These are phyloP conservation scores for Brachymystax lenok DNA, from an alignment of 2,797 vertebrate genomes.

Conservation along the genomic window DNA sequence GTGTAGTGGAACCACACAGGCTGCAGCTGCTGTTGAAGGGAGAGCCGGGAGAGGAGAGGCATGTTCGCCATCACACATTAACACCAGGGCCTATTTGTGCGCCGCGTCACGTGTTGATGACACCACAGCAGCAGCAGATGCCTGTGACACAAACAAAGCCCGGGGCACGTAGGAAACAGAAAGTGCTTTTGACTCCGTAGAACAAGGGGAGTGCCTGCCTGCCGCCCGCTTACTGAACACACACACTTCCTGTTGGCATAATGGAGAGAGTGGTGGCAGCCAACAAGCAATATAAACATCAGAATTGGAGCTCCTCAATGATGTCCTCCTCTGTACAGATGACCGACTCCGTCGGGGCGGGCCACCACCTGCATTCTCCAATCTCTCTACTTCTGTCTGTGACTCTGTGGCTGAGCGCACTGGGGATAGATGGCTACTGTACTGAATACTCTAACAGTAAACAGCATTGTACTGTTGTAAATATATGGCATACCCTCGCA, in stretches of 20 bases:
- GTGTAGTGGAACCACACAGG: constrained; percentile 27
- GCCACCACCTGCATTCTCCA: background rate
- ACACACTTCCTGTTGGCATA: constrained; percentile 42
- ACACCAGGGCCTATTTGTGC: constrained; percentile 32
- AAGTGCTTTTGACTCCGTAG: constrained; percentile 18
- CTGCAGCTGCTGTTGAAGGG: constrained; percentile 11
- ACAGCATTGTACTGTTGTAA: background rate
- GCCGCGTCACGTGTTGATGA: constrained; percentile 38
- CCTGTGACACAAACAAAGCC: constrained; percentile 40
- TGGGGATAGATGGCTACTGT: background rate
- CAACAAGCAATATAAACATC: constrained; percentile 67
- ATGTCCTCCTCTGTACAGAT: background rate
- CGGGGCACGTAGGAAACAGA: background rate
- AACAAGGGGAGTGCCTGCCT: constrained; percentile 3
- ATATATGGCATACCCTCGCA: background rate
- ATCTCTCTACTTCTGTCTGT: background rate
- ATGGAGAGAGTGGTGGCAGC: constrained; percentile 36
- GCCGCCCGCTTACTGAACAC: constrained; percentile 5
- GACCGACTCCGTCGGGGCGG: background rate
- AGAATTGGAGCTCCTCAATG: constrained; percentile 45
- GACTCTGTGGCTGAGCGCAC: background rate
- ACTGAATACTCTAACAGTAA: too few relatives aligned
- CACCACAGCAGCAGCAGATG: constrained; percentile 50
- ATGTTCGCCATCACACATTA: constrained; percentile 67
- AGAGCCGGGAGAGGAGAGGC: constrained; percentile 21